Conservation (phyloP, 2,888 invertebrate species). For the Chrysolina americana region DNA sequence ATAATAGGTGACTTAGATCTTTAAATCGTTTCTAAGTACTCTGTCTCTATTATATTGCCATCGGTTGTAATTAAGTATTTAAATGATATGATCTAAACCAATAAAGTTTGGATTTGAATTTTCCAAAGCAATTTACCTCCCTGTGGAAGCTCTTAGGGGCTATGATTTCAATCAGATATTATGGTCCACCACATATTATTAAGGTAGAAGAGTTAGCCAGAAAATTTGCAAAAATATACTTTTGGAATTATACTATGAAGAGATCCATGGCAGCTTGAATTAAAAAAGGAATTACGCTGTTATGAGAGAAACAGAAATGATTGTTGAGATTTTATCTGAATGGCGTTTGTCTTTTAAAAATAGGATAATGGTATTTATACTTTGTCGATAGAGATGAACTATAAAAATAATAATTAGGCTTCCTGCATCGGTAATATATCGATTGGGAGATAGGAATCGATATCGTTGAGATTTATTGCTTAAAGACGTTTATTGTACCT, state of each 20-base stretch:
- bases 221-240: conserved; percentile 33
- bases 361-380: conserved; percentile 59
- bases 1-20: conserved; percentile 48
- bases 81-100: conserved; percentile 63
- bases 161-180: conserved; percentile 50
- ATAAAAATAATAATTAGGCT: conserved; percentile 64
- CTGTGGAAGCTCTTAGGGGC: conserved; percentile 48
- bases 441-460: conserved; percentile 48
- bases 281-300: conserved; percentile 8
- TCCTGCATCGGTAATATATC: conserved; percentile 57
- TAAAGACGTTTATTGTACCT: conserved; percentile 50
- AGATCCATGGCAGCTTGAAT: conserved; percentile 29
- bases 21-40: conserved; percentile 49
- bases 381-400: conserved; percentile 53
- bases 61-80: conserved; percentile 65
- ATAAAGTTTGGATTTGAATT: conserved; percentile 63
- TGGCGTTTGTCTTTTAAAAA: conserved; percentile 56
- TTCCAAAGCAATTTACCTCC: conserved; percentile 63
- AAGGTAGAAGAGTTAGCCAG: conserved; percentile 17
- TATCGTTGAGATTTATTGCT: conserved; percentile 51
- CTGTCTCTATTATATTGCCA: conserved; percentile 56
- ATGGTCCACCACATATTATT: conserved; percentile 46
- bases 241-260: conserved; percentile 27
- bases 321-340: conserved; percentile 36
- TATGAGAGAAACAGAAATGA: conserved; percentile 10